Evolutionary conservation across 2,888 invertebrate species (phyloP), one percentile per base, ranked within the genome.

Genomic region (Agrochola circellaris): DNA sequence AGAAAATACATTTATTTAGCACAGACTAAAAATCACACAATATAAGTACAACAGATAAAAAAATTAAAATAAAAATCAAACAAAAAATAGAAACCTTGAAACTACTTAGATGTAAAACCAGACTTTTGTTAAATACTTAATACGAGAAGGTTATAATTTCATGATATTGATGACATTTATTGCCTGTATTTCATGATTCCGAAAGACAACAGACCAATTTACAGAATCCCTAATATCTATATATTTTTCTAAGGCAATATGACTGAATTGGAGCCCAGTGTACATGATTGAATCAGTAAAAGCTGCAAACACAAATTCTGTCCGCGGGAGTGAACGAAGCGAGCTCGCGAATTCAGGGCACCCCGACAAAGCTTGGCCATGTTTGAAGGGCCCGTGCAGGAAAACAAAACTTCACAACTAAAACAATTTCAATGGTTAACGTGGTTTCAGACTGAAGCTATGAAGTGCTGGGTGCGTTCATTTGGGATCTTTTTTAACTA

Each of bases 391-490:
- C 7, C 38, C 13, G 26, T 30, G 60, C 5, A 30, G 5, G 45
- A 65, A 75, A 73, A 30, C 15, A 26, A 45, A 62, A 62, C 54
- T 30, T 26, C 54, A 34, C 54, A 74, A 64, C 34, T 34, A 34
- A 26, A 75, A 23, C 9, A 15, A 51, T 38, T 23, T 1, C 9
- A 73, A 75, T 42, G 17, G 15, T 9, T 61, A 17, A 54, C n/a
- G 9, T 51, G n/a, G 15, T 45, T 54, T 34, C 8, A 9, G n/a
- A 23, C 1, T 17, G 15, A 26, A 17, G 13, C 8, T 34, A 20
- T 8, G 6, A 48, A 26, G 23, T 48, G 7, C 0, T 20, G 13
- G 34, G 38, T 54, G 11, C 9, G 17, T 30, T 26, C 7, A 51
- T 69, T 69, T 38, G 38, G 38, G 51, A 42, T 42, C 42, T 0